Conservation (phyloP, 2,888 invertebrate genomes). For the Adelognathus sp. region DNA sequence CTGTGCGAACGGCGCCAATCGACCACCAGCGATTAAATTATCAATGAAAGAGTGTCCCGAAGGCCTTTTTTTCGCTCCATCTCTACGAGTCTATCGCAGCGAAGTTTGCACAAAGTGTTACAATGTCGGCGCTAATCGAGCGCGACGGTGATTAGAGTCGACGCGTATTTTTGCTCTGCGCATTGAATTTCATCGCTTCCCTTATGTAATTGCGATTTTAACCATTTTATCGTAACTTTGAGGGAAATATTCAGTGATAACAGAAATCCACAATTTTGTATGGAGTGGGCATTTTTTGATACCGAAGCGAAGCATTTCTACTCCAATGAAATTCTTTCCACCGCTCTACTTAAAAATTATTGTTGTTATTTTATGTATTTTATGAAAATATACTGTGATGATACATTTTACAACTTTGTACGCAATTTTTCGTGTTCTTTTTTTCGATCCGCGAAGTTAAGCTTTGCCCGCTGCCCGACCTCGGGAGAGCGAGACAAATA, state of each 20-base stretch:
- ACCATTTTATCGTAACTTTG: not conserved
- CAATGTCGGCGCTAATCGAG: slow-evolving; percentile 42
- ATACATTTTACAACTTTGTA: not conserved
- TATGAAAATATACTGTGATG: not conserved
- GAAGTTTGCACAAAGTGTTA: slow-evolving; percentile 39
- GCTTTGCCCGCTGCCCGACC: slow-evolving; percentile 10
- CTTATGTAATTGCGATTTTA: not conserved
- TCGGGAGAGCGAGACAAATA: slow-evolving; percentile 47
- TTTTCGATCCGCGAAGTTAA: not conserved
- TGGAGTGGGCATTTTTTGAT: too few species aligned
- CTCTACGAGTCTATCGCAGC: slow-evolving; percentile 33
- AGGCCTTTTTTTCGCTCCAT: slow-evolving; percentile 40
- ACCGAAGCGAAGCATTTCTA: too few species aligned
- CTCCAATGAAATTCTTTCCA: too few species aligned
- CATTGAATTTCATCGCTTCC: not conserved
- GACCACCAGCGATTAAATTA: slow-evolving; percentile 50
- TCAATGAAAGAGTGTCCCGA: slow-evolving; percentile 22
- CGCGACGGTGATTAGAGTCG: slow-evolving; percentile 11
- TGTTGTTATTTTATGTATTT: not conserved
- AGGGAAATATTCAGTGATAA: not conserved
- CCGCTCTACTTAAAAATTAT: too few species aligned
- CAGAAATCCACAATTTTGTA: not conserved
- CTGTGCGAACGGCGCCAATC: slow-evolving; percentile 39
- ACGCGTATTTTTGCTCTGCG: not conserved
- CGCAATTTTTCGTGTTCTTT: not conserved